These are phyloP conservation scores for Clepsis dumicolana DNA, from an alignment of 2,888 invertebrate genomes.

Conservation along the genomic window DNA sequence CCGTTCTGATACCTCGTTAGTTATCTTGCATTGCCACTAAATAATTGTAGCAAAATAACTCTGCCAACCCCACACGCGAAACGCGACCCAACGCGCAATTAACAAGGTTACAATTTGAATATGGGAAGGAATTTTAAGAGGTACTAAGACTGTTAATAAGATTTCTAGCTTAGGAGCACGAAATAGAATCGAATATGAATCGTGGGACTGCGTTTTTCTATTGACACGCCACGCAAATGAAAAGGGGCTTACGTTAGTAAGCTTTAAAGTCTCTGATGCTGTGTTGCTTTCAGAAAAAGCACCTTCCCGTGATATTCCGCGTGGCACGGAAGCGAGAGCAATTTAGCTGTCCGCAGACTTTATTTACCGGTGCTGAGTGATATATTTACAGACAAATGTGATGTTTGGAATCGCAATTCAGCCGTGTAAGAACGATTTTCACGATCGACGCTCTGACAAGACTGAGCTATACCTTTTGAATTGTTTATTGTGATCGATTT, in stretches of 20 bases:
- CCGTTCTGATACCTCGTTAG: conserved; percentile 80
- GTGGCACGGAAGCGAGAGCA: conserved; percentile 69
- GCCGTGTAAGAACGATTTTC: conserved; percentile 57
- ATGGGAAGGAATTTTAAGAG: conserved; percentile 14
- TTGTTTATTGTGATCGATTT: conserved; percentile 34
- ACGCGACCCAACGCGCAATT: conserved; percentile 48
- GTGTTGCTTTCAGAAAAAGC: conserved; percentile 24
- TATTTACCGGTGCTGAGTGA: conserved; percentile 73
- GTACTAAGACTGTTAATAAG: conserved; percentile 51
- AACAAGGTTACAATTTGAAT: conserved; percentile 51
- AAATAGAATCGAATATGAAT: conserved; percentile 66
- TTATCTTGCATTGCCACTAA: conserved; percentile 76
- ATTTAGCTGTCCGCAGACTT: conserved; percentile 73
- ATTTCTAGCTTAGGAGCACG: conserved; percentile 62
- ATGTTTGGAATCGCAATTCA: conserved; percentile 62
- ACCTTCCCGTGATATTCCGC: conserved; percentile 58
- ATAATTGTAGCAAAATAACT: conserved; percentile 76
- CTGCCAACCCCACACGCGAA: neutral
- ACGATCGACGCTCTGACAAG: conserved; percentile 49
- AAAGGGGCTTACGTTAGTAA: conserved; percentile 51
- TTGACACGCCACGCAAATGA: conserved; percentile 43
- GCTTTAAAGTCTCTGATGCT: conserved; percentile 44
- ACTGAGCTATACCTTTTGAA: conserved; percentile 45
- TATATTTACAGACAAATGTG: conserved; percentile 74
- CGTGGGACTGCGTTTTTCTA: conserved; percentile 52